A percentile compares a stretch with the other conserved stretches of the same genome.
Conservation (phyloP, 2,797 vertebrate species). For the Gorsachius magnificus region DNA sequence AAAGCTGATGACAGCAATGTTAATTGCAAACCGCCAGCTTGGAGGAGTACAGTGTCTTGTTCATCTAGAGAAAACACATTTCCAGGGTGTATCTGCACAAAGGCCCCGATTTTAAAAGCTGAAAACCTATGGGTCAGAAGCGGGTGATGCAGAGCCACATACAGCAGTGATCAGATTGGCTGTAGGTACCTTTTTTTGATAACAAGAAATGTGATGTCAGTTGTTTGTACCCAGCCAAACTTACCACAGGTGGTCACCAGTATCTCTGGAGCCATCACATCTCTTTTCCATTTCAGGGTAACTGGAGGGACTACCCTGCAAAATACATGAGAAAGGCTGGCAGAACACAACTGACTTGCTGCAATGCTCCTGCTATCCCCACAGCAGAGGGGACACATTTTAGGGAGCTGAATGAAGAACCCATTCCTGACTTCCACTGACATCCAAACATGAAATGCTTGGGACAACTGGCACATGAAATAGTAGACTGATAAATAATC, state of each 20-base stretch:
- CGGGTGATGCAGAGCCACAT: neutral
- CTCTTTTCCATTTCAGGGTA: neutral
- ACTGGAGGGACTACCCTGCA: neutral
- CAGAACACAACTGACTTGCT: neutral
- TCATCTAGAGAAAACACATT: neutral
- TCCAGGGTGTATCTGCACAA: neutral
- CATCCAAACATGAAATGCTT: neutral
- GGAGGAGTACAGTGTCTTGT: neutral
- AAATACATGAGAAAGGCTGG: neutral
- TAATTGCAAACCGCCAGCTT: neutral
- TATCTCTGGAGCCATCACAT: neutral
- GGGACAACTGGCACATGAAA: neutral
- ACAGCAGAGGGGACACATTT: neutral
- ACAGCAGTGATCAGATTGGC: neutral
- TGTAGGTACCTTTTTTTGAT: neutral
- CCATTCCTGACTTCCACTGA: neutral
- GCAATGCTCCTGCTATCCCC: neutral
- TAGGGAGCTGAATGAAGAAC: neutral
- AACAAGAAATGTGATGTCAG: neutral
- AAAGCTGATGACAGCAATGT: neutral
- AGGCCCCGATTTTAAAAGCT: neutral
- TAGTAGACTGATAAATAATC: neutral
- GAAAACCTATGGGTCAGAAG: neutral
- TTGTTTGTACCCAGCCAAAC: neutral
- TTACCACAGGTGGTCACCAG: neutral